phyloP scores from a whole-genome alignment of 2,113 vertebrate species.

The Thunnus thynnus region DNA sequence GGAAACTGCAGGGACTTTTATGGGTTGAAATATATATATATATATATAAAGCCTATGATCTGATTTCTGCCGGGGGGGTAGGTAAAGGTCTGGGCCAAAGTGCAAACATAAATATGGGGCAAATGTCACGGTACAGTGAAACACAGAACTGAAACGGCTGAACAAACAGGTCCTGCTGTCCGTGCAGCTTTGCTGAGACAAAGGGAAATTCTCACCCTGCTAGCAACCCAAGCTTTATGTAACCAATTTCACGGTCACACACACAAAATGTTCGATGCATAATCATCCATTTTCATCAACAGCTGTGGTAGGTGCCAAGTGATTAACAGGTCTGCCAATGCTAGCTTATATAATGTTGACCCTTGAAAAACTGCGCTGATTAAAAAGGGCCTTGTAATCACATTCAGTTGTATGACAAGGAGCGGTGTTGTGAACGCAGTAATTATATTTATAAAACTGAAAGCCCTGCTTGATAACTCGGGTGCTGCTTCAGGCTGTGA shows the following conservation, averaged over 20 bases:
- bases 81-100: slow-evolving; percentile 10
- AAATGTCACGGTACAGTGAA: slow-evolving; percentile 31
- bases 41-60: background rate
- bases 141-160: slow-evolving; percentile 63
- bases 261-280: slow-evolving; percentile 6
- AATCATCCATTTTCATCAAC: background rate
- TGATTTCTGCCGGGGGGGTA: background rate
- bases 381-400: background rate
- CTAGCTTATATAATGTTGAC: slow-evolving; percentile 31
- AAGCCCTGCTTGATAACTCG: fast-evolving
- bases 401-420: background rate
- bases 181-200: background rate
- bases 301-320: background rate
- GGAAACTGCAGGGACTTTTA: background rate
- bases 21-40: background rate
- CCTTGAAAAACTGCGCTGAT: background rate
- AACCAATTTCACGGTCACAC: slow-evolving; percentile 5
- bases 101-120: background rate
- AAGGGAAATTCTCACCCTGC: background rate
- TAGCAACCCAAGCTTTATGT: background rate
- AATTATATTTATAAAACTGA: background rate
- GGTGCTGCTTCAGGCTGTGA: fast-evolving
- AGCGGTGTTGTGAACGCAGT: background rate
- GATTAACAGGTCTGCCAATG: slow-evolving; percentile 1
- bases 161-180: slow-evolving; percentile 30